A percentile compares a stretch with the other conserved stretches of the same genome.
phyloP scores from a whole-genome alignment of 2,797 vertebrate genomes.

The Sternarchorhynchus goeldii region DNA sequence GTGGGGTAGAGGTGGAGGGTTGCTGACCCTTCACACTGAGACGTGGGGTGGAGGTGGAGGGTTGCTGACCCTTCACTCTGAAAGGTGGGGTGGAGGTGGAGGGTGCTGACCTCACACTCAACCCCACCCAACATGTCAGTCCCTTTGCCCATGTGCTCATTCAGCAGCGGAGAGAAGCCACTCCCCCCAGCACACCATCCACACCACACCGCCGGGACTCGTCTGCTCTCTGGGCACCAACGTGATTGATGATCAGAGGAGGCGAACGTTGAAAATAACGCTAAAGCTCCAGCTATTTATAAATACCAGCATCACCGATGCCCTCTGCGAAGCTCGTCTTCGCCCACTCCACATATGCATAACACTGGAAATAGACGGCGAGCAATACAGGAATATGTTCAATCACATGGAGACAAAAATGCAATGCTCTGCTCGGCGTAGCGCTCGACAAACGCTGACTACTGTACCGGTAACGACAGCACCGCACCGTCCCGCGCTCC shows the following conservation, averaged over 20 bases:
- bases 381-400: slow-evolving; percentile 22
- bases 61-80: not conserved
- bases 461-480: slow-evolving; percentile 20
- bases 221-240: slow-evolving; percentile 45
- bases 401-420: slow-evolving; percentile 1
- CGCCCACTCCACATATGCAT: slow-evolving; percentile 64
- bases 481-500: slow-evolving; percentile 8
- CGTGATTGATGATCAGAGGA: slow-evolving; percentile 81
- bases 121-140: slow-evolving; percentile 8
- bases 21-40: not conserved
- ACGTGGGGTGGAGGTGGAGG: too few species aligned
- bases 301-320: slow-evolving; percentile 73
- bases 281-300: slow-evolving; percentile 77
- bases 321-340: slow-evolving; percentile 65
- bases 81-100: too few species aligned
- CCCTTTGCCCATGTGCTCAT: slow-evolving; percentile 7
- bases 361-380: slow-evolving; percentile 48
- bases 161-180: slow-evolving; percentile 38
- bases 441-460: slow-evolving; percentile 24
- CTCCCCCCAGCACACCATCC: slow-evolving; percentile 4
- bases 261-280: slow-evolving; percentile 75
- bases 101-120: not conserved
- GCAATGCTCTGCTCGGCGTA: not conserved
- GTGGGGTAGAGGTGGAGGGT: too few species aligned
- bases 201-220: slow-evolving; percentile 40